Evolutionary conservation across 2,113 vertebrate species (phyloP).

Genomic region (Heterochromis multidens): DNA sequence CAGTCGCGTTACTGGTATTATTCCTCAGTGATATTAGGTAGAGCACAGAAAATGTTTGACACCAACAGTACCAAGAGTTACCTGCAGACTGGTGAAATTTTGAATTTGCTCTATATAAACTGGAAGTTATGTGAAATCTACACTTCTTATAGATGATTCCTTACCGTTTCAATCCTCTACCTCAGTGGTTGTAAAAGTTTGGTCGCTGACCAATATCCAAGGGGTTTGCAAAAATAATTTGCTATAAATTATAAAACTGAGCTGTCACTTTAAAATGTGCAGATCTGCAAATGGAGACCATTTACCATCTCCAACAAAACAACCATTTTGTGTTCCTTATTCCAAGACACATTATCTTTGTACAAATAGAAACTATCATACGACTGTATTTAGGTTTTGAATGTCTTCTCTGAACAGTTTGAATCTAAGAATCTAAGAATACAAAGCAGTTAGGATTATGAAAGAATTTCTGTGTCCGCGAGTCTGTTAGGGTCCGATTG

Average conservation of each 20-base stretch:
- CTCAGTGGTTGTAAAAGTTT: too few relatives aligned
- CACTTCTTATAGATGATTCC: too few relatives aligned
- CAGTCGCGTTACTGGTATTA: not conserved
- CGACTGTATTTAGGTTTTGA: not conserved
- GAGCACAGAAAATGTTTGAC: not conserved
- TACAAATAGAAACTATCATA: not conserved
- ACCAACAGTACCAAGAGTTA: not conserved
- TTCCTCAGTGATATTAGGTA: not conserved
- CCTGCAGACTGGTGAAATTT: not conserved
- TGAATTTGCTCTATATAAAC: not conserved
- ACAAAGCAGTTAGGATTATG: not conserved
- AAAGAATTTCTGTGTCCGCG: fast-evolving
- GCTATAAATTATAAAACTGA: not conserved
- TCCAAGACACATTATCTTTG: not conserved
- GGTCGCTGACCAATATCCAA: not conserved
- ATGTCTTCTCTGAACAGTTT: not conserved
- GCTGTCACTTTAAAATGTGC: not conserved
- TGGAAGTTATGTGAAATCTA: too few relatives aligned
- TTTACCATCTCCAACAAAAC: not conserved
- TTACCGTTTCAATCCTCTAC: too few relatives aligned
- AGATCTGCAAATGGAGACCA: too few relatives aligned
- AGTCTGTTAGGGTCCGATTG: not conserved
- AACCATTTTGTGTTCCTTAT: not conserved
- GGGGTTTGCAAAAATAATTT: not conserved
- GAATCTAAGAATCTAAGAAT: not conserved